phyloP scores from a whole-genome alignment of 2,888 invertebrate species.

The Octonoba sinensis region DNA sequence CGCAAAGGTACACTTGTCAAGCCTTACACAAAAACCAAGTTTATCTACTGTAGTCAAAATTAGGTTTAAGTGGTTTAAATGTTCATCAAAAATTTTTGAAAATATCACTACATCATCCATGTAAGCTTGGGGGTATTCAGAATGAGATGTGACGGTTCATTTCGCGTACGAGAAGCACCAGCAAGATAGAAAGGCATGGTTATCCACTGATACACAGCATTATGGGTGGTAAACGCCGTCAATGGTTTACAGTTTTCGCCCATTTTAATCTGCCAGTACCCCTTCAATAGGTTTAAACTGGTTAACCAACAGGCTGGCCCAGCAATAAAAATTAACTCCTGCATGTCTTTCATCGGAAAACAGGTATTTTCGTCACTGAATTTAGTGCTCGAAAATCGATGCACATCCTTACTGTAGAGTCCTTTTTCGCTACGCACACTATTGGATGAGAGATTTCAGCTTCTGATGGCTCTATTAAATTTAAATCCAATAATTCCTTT shows the following conservation, averaged over 20 bases:
- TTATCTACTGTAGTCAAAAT: not conserved
- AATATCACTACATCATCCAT: conserved; percentile 21
- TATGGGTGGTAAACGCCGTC: not conserved
- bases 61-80: not conserved
- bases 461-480: no score
- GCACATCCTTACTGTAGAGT: not conserved
- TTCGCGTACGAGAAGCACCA: not conserved
- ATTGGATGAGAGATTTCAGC: no score
- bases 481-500: no score
- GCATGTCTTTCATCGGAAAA: no score
- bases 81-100: conserved; percentile 1
- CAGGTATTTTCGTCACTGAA: no score
- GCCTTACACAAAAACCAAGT: conserved; percentile 4
- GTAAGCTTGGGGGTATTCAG: conserved; percentile 4
- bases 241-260: not conserved
- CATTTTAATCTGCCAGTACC: conserved; percentile 16
- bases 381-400: not conserved
- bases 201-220: not conserved
- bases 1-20: conserved; percentile 10
- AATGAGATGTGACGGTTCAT: not conserved
- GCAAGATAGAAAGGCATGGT: no score
- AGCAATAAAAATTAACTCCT: no score
- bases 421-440: conserved; percentile 5
- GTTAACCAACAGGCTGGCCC: no score
- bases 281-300: no score